phyloP scores from a whole-genome alignment of 1,140 invertebrate genomes.

The Lepidurus couesii region DNA sequence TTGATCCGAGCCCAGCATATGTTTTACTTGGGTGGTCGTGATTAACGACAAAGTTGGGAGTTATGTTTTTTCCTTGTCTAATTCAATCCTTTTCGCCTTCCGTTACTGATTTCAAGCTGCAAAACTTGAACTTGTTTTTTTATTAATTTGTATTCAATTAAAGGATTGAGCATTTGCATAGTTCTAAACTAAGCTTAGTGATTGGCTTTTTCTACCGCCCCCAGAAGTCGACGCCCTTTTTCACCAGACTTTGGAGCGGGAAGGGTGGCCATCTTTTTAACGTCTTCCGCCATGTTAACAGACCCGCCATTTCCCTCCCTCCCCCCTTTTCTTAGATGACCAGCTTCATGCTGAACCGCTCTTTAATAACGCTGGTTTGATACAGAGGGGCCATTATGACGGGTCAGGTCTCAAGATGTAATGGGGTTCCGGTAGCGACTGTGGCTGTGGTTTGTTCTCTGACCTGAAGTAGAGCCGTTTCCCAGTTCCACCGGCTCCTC shows the following conservation, averaged over 20 bases:
- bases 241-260: too few species aligned
- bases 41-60: not conserved
- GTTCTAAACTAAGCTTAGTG: too few species aligned
- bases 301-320: not conserved
- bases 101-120: not conserved
- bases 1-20: conserved; percentile 6
- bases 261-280: too few species aligned
- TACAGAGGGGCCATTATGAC: not conserved
- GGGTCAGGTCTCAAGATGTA: not conserved
- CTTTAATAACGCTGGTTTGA: not conserved
- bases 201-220: too few species aligned
- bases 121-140: not conserved
- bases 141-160: too few species aligned
- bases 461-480: not conserved
- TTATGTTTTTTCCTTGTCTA: not conserved
- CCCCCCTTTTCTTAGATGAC: not conserved
- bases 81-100: not conserved
- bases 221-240: too few species aligned
- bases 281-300: too few species aligned
- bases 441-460: not conserved
- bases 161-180: too few species aligned
- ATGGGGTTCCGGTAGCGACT: not conserved
- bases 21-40: not conserved
- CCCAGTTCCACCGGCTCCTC: not conserved
- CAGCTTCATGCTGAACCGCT: not conserved